Percentiles rank a stretch among this genome's conserved stretches.
These are phyloP conservation scores for Gnathonemus echidnorhynchus DNA, from an alignment of 2,113 vertebrate genomes.

Conservation along the genomic window DNA sequence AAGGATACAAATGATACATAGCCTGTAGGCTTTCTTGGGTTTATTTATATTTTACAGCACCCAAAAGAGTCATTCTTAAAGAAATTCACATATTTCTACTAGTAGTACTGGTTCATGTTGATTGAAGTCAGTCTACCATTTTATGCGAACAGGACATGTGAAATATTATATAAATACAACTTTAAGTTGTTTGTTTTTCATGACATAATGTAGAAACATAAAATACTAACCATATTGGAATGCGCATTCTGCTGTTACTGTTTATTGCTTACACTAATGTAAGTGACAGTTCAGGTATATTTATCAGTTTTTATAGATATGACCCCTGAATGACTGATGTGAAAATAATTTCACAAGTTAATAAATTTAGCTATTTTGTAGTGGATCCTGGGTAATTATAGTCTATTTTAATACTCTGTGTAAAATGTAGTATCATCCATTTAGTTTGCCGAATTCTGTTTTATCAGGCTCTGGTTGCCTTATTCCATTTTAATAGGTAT, in stretches of 20 bases:
- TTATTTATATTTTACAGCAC: not conserved
- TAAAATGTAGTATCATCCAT: not conserved
- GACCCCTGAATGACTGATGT: not conserved
- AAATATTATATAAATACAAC: not conserved
- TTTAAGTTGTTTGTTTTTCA: not conserved
- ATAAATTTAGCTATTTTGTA: not conserved
- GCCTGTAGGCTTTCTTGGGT: not conserved
- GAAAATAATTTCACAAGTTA: not conserved
- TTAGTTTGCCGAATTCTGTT: not conserved
- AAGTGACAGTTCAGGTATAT: not conserved
- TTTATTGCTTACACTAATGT: not conserved
- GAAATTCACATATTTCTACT: not conserved
- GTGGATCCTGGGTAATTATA: not conserved
- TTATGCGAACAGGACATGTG: not conserved
- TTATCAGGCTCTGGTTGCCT: not conserved
- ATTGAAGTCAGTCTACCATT: not conserved
- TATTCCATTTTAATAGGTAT: not conserved
- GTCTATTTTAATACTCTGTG: not conserved
- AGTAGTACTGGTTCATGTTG: not conserved
- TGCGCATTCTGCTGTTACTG: not conserved
- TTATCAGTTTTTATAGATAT: not conserved
- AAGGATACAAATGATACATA: not conserved
- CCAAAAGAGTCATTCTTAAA: not conserved
- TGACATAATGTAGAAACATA: not conserved
- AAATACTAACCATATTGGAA: not conserved